phyloP scores from a whole-genome alignment of 2,797 vertebrate genomes.

The Miichthys miiuy region DNA sequence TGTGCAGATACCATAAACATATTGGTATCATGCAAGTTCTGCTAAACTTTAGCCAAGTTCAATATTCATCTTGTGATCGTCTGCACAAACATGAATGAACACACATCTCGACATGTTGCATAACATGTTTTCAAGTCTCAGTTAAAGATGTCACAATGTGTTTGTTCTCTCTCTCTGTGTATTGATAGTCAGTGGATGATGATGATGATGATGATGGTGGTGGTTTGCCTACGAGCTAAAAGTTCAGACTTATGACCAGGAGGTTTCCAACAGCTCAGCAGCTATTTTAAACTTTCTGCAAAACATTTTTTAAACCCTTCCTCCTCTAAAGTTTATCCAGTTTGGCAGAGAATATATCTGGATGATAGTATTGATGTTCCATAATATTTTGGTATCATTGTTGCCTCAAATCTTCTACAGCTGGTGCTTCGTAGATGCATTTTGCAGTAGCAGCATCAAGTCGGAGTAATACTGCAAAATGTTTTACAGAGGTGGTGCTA shows the following conservation, averaged over 20 bases:
- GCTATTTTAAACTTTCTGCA: neutral
- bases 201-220: too few relatives aligned
- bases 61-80: neutral
- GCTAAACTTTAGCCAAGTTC: neutral
- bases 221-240: constrained; percentile 15
- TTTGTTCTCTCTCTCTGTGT: constrained; percentile 11
- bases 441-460: neutral
- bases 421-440: neutral
- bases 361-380: neutral
- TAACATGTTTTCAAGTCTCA: neutral
- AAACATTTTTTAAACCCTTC: neutral
- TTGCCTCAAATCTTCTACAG: neutral
- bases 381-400: neutral
- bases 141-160: constrained; percentile 7
- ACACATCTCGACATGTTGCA: neutral
- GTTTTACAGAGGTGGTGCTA: neutral
- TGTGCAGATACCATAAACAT: neutral
- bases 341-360: neutral
- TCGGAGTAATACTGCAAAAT: neutral
- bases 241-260: constrained; percentile 24
- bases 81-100: constrained; percentile 8
- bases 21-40: neutral
- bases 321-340: neutral
- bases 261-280: constrained; percentile 2
- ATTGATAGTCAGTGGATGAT: neutral